Conservation (phyloP, 2,797 vertebrate genomes). For the Neosilurus hyrtlii region DNA sequence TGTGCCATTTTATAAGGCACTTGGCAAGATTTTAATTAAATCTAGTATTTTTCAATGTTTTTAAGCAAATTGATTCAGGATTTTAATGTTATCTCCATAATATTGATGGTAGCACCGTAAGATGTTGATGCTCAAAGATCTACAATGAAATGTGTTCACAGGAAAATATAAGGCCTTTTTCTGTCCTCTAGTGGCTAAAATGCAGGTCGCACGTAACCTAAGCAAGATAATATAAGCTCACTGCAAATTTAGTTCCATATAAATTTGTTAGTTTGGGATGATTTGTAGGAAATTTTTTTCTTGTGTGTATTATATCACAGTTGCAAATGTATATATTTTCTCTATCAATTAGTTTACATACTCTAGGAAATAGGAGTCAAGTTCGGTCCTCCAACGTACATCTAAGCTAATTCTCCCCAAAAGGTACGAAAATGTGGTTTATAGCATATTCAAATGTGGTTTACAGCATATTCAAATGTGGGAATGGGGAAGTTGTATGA, state of each 20-base stretch:
- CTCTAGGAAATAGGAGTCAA: too few relatives aligned
- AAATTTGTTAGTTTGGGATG: neutral
- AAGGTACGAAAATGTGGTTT: too few relatives aligned
- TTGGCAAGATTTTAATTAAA: too few relatives aligned
- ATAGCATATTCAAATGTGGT: too few relatives aligned
- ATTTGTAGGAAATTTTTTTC: too few relatives aligned
- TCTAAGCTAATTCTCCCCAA: too few relatives aligned
- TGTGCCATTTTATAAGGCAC: too few relatives aligned
- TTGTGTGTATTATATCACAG: neutral
- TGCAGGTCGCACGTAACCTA: neutral
- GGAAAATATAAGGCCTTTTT: neutral
- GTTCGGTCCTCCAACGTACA: too few relatives aligned
- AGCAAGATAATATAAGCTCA: too few relatives aligned
- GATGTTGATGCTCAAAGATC: neutral
- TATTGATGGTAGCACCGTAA: neutral
- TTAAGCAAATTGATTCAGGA: neutral
- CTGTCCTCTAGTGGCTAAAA: slow-evolving; percentile 29
- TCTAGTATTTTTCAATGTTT: neutral
- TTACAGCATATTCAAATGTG: neutral
- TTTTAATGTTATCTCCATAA: neutral
- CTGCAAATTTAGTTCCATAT: neutral
- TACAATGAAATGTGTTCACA: neutral
- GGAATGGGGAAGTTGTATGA: neutral
- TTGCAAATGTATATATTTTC: neutral
- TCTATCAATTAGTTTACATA: neutral